Evolutionary conservation across 1,140 invertebrate species (phyloP), one percentile per base, ranked within the genome.

Genomic region (Lasaia peninsularis): DNA sequence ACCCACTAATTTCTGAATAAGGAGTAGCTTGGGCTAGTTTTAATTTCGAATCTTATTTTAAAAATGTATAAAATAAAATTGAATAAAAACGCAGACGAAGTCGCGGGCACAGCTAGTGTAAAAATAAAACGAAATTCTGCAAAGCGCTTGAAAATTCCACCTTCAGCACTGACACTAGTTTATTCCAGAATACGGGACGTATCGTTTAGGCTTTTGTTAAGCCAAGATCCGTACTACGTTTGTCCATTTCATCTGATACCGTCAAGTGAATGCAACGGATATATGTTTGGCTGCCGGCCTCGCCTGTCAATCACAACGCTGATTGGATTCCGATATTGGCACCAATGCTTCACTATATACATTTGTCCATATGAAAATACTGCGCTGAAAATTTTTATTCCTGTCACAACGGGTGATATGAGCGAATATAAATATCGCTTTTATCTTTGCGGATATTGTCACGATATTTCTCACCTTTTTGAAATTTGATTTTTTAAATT

Each of bases 291-390:
- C 62, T 61, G 56, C 61, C 62, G 67, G 60, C 60, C 69, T 67
- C 73, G 67, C 59, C 75, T 79, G 80, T 84, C 83, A 84, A 82
- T 86, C 80, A 82, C 74, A 60, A 65, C 72, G 71, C 75, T 84
- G 80, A 84, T 86, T 86, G 80, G 79, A 86, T 86, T 84, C 71
- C 75, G 73, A 80, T 86, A 82, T 84, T 75, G 78, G 71, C 74
- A 73, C 71, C 76, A 72, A 68, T 72, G 69, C 63, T 75, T 55
- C 53, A 55, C 35, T 33, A 18, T 54, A 35, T 37, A 21, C 21
- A 37, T 54, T 40, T 40, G 52, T 35, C 34, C 34, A 55, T 55
- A 55, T 55, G 53, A 55, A 55, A 55, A 55, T 55, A 44, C 28
- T 40, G 53, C 35, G 18, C 14, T 21, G 37, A 3, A 12, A 24